Conservation (phyloP, 2,888 invertebrate genomes). For the Galerucella nymphaeae region DNA sequence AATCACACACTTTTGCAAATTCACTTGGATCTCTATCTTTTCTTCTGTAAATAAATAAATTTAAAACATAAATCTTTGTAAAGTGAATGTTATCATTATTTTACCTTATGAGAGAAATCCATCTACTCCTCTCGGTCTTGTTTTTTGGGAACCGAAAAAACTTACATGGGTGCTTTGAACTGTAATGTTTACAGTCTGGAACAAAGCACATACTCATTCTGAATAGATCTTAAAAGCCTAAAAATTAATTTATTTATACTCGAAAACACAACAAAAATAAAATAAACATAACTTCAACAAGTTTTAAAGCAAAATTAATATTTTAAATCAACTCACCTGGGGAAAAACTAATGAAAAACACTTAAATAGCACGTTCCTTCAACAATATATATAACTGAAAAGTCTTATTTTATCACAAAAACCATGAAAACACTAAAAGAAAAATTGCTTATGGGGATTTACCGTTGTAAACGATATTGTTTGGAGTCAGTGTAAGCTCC, state of each 20-base stretch:
- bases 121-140: too few relatives aligned
- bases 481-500: too few relatives aligned
- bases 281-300: neutral
- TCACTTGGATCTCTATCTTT: conserved; percentile 17
- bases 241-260: too few relatives aligned
- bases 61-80: conserved; percentile 18
- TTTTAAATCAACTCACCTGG: neutral
- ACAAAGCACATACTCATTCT: too few relatives aligned
- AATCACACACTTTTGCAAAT: conserved; percentile 7
- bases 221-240: too few relatives aligned
- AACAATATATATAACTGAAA: neutral
- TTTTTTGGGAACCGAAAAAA: too few relatives aligned
- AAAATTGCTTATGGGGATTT: too few relatives aligned
- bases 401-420: neutral
- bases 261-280: neutral
- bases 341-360: neutral
- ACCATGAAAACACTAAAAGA: neutral
- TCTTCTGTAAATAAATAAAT: conserved; percentile 16
- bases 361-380: neutral
- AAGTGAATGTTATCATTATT: neutral
- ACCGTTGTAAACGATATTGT: too few relatives aligned
- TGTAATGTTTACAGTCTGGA: too few relatives aligned
- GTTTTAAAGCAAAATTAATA: neutral
- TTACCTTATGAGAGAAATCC: too few relatives aligned
- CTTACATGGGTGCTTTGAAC: too few relatives aligned